phyloP scores from a whole-genome alignment of 2,113 vertebrate genomes.

The Leucopsar rothschildi region DNA sequence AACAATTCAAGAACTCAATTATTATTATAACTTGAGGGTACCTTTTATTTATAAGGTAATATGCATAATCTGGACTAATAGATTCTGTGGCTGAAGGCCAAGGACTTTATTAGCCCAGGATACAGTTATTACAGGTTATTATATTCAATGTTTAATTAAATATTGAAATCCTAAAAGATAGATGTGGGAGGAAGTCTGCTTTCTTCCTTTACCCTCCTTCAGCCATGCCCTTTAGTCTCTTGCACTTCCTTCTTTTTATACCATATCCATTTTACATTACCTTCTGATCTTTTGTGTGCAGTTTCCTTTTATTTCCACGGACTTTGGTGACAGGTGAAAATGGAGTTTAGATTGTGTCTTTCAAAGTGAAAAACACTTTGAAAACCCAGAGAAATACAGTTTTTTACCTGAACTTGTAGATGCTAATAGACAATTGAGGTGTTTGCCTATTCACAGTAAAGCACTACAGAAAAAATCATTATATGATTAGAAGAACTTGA shows the following conservation, averaged over 20 bases:
- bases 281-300: not conserved
- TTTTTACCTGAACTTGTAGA: not conserved
- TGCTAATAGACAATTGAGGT: not conserved
- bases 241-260: not conserved
- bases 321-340: not conserved
- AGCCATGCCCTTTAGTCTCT: not conserved
- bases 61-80: conserved; percentile 35
- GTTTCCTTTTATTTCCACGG: not conserved
- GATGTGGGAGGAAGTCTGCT: not conserved
- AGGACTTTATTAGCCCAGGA: not conserved
- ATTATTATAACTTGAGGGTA: not conserved
- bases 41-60: conserved; percentile 5
- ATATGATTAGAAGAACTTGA: not conserved
- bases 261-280: not conserved
- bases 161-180: not conserved
- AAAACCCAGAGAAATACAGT: not conserved
- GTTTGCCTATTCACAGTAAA: not conserved
- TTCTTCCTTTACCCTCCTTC: not conserved
- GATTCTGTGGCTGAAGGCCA: not conserved
- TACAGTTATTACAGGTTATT: not conserved
- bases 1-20: not conserved
- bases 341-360: not conserved
- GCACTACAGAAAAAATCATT: not conserved
- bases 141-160: conserved; percentile 42
- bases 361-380: not conserved